Evolutionary conservation across 2,113 vertebrate species (phyloP).

Genomic region (Myrmecophaga tridactyla): DNA sequence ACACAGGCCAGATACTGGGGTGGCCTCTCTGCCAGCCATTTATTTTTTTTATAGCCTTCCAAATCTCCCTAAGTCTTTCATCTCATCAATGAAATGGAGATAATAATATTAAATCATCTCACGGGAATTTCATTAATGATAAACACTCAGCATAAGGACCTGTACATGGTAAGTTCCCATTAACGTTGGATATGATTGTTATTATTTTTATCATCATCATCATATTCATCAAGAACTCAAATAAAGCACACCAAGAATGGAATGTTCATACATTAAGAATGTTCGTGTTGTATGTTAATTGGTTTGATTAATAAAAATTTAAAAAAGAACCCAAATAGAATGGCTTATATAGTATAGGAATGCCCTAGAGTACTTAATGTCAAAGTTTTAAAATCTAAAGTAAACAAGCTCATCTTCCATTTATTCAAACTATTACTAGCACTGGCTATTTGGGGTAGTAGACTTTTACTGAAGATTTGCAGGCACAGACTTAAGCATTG

Average conservation of each 20-base stretch:
- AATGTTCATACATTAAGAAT: no score
- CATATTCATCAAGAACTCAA: background rate
- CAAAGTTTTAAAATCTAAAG: background rate
- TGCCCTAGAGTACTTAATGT: no score
- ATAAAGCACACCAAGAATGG: no score
- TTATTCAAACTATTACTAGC: background rate
- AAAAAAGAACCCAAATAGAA: background rate
- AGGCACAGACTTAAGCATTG: no score
- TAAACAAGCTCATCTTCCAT: background rate
- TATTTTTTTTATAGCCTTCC: no score
- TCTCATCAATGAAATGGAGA: no score
- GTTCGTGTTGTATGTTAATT: no score
- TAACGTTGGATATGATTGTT: background rate
- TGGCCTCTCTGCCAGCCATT: background rate
- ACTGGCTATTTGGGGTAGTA: accelerated
- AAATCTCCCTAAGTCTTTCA: background rate
- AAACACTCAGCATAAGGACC: background rate
- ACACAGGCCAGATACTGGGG: background rate
- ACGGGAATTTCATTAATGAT: no score
- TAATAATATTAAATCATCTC: background rate
- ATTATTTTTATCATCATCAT: background rate
- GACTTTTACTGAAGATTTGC: background rate
- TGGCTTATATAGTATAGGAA: background rate
- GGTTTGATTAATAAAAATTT: no score
- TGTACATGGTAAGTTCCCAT: background rate